phyloP scores from a whole-genome alignment of 2,797 vertebrate species.

The Megalops cyprinoides region DNA sequence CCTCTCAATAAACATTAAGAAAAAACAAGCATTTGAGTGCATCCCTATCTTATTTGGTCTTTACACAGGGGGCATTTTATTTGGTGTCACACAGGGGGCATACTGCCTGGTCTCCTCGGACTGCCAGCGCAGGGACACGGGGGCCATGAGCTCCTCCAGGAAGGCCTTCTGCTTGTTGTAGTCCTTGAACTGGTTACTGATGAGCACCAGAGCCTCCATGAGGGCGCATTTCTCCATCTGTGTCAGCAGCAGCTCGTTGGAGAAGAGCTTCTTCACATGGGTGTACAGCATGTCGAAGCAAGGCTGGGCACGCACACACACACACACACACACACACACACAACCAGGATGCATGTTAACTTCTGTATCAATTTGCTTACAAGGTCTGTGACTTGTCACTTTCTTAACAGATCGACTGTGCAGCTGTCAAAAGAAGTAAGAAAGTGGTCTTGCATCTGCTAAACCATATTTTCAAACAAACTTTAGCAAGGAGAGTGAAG shows the following conservation, averaged over 20 bases:
- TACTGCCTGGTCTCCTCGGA: conserved; percentile 89
- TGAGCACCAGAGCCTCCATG: conserved; percentile 91
- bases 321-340: background rate
- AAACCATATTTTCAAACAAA: too few relatives aligned
- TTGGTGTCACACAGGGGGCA: background rate
- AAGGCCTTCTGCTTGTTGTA: conserved; percentile 88
- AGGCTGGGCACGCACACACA: conserved; percentile 70
- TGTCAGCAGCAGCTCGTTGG: conserved; percentile 78
- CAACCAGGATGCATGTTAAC: too few relatives aligned
- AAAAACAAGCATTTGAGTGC: too few relatives aligned
- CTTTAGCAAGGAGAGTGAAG: too few relatives aligned
- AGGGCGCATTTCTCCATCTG: conserved; percentile 93
- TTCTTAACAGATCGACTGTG: too few relatives aligned
- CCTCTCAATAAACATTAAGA: too few relatives aligned
- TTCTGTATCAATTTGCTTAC: too few relatives aligned
- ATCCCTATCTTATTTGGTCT: too few relatives aligned
- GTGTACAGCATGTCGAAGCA: conserved; percentile 91
- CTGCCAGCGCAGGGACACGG: conserved; percentile 85
- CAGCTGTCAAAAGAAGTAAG: too few relatives aligned
- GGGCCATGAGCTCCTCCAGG: conserved; percentile 86
- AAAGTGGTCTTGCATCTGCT: too few relatives aligned
- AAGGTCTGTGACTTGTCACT: too few relatives aligned
- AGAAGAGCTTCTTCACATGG: conserved; percentile 86
- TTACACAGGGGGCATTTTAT: too few relatives aligned
- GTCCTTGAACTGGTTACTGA: conserved; percentile 96